Percentiles rank a stretch among this genome's conserved stretches.
Conservation (phyloP, 1,140 invertebrate genomes). For the Metopolophium dirhodum region DNA sequence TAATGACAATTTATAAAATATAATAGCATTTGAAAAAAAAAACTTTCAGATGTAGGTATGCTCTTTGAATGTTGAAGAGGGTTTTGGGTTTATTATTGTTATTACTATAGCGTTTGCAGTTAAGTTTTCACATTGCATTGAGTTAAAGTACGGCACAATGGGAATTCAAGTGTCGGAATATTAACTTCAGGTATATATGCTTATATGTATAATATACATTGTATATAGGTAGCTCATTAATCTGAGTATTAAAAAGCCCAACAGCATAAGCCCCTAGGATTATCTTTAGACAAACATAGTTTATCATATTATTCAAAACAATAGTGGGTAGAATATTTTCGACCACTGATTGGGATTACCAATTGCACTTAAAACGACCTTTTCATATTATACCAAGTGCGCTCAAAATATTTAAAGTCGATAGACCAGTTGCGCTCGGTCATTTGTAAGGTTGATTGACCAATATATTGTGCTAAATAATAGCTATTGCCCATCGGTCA, state of each 20-base stretch:
- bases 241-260: neutral
- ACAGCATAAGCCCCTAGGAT: neutral
- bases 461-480: too few species aligned
- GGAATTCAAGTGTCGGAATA: neutral
- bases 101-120: neutral
- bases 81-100: neutral
- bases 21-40: neutral
- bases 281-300: neutral
- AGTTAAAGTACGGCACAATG: neutral
- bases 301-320: neutral
- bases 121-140: neutral
- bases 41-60: neutral
- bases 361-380: neutral
- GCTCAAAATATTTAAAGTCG: neutral
- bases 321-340: neutral
- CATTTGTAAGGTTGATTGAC: too few species aligned
- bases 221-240: neutral
- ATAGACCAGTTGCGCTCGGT: neutral
- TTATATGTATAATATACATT: too few species aligned
- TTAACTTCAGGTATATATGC: neutral
- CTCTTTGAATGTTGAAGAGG: neutral
- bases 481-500: neutral
- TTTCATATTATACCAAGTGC: neutral
- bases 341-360: neutral
- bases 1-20: neutral